Evolutionary conservation across 2,888 invertebrate genomes (phyloP).

Genomic region (Oligia latruncula): DNA sequence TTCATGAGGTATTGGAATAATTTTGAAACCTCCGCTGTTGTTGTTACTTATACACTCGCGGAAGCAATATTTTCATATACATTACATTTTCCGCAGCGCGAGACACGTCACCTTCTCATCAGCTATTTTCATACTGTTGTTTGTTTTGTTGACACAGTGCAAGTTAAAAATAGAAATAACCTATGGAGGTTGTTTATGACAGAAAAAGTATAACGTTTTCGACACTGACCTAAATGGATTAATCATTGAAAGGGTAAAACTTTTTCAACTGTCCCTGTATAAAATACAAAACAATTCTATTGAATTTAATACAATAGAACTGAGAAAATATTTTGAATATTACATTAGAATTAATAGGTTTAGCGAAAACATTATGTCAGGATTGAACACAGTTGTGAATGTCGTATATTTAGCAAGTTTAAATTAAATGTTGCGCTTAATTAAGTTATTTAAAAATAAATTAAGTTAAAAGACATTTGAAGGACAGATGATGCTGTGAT

Average conservation of each 20-base stretch:
- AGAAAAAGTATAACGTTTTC: background rate
- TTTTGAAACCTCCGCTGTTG: background rate
- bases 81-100: conserved; percentile 8
- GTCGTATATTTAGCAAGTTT: background rate
- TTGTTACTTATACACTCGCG: background rate
- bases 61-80: conserved; percentile 7
- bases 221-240: too few species aligned
- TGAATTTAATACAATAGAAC: conserved; percentile 15
- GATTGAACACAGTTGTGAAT: too few species aligned
- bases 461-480: background rate
- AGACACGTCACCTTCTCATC: background rate
- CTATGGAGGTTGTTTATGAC: background rate
- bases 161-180: background rate
- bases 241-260: too few species aligned
- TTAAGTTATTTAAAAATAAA: background rate
- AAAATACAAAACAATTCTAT: conserved; percentile 20
- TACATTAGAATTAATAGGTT: conserved; percentile 24
- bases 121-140: background rate
- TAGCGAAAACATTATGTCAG: background rate
- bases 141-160: background rate
- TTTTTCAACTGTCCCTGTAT: background rate
- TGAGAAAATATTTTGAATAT: conserved; percentile 24
- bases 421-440: background rate
- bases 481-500: background rate
- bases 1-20: background rate